Percentiles rank a stretch among this genome's conserved stretches.
These are phyloP conservation scores for Sphaeramia orbicularis DNA, from an alignment of 2,797 vertebrate species.

Conservation along the genomic window DNA sequence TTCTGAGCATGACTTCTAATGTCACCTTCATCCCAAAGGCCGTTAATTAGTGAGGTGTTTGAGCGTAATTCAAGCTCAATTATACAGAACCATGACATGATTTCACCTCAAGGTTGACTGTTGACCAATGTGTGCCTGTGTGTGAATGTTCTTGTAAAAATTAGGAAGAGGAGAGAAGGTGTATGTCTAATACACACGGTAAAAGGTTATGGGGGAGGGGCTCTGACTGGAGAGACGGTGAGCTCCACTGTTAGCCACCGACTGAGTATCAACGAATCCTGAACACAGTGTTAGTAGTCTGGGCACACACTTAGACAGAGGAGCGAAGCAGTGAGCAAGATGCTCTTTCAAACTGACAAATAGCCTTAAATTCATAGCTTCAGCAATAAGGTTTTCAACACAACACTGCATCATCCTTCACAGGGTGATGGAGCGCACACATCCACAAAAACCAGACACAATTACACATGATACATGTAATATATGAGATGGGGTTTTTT, in stretches of 20 bases:
- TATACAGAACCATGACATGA: slow-evolving; percentile 12
- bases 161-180: neutral
- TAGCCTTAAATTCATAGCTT: slow-evolving; percentile 47
- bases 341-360: slow-evolving; percentile 57
- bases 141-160: neutral
- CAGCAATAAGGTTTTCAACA: slow-evolving; percentile 9
- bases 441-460: neutral
- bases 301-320: slow-evolving; percentile 36
- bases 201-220: slow-evolving; percentile 12
- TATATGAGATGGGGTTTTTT: slow-evolving; percentile 5
- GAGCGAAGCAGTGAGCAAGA: slow-evolving; percentile 33
- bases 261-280: slow-evolving; percentile 17
- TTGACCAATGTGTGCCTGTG: neutral
- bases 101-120: slow-evolving; percentile 16
- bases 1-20: slow-evolving; percentile 4
- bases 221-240: slow-evolving; percentile 10
- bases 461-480: neutral
- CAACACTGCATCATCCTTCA: neutral
- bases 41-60: slow-evolving; percentile 32
- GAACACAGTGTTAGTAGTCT: slow-evolving; percentile 62
- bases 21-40: slow-evolving; percentile 17
- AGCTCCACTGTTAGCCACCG: slow-evolving; percentile 14
- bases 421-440: neutral
- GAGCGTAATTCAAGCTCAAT: slow-evolving; percentile 26
- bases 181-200: neutral